Evolutionary conservation across 1,140 invertebrate species (phyloP).

Genomic region (Tetramorium simillimum): DNA sequence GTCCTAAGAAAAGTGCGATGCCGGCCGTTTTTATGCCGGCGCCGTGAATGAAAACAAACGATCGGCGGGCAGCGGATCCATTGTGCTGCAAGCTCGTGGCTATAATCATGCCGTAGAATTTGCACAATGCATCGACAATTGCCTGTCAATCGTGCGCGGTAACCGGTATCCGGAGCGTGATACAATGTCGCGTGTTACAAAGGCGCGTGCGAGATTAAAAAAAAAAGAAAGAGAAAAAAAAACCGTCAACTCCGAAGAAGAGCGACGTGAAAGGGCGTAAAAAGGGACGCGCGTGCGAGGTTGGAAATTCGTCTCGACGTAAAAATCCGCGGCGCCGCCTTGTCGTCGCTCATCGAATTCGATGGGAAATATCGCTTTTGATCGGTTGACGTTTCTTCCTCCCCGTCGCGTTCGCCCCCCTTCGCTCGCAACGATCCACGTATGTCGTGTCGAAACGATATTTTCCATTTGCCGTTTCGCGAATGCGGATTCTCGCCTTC

Average conservation of each 20-base stretch:
- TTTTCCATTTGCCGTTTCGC: constrained; percentile 23
- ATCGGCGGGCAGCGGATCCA: constrained; percentile 8
- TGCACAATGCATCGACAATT: constrained; percentile 40
- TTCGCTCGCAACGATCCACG: not conserved
- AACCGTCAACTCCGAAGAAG: constrained; percentile 2
- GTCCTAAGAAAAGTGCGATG: constrained; percentile 26
- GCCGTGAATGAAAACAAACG: constrained; percentile 25
- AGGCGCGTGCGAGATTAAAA: constrained; percentile 33
- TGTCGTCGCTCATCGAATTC: not conserved
- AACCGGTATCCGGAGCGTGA: constrained; percentile 1
- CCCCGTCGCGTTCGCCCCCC: not conserved
- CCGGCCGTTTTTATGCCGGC: not conserved
- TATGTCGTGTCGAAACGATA: not conserved
- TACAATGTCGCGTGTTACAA: constrained; percentile 15
- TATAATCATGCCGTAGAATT: constrained; percentile 19
- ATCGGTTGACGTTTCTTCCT: constrained; percentile 18
- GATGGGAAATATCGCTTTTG: constrained; percentile 7
- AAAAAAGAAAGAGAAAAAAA: not conserved
- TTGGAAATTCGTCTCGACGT: constrained; percentile 5
- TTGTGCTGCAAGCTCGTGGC: not conserved
- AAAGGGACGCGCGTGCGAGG: not conserved
- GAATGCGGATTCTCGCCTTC: not conserved
- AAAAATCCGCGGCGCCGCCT: constrained; percentile 3
- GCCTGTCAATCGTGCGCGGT: constrained; percentile 34
- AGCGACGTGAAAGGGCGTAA: not conserved